Evolutionary conservation across 2,113 vertebrate species (phyloP), one percentile per base, ranked within the genome.

Genomic region (Silurus meridionalis): DNA sequence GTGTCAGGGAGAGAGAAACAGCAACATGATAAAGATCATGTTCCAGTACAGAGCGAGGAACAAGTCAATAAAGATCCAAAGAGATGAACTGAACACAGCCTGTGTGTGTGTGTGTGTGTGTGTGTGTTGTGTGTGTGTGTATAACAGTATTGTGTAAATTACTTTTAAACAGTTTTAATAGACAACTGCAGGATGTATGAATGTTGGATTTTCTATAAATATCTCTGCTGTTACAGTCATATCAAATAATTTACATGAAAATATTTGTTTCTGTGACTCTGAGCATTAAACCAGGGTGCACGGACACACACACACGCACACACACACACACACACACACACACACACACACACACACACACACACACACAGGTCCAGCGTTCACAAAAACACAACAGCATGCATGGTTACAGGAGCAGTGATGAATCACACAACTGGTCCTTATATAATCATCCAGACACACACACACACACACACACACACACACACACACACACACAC

Each of bases 371-470:
- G 58, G 28, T 53, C 7, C 23, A 8, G n/a, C 17, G 25, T 60
- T 25, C 53, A 83, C n/a, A 50, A 55, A 19, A 84, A 84, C 25
- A 60, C 55, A 37, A 23, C 57, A 55, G 58, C 53, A 15, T 60
- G 19, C 63, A 75, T 0, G 8, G 46, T 6, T 77, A 57, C n/a
- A 63, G 72, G 77, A 71, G 23, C 61, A 78, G 53, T 37, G 9
- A 74, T 86, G 85, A 89, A 82, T 87, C 88, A 87, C 7, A 48
- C 8, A 4, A 23, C 15, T 1, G 53, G 50, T n/a, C 48, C 78
- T 89, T 87, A 83, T 87, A 81, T 84, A 87, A 86, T 80, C 84
- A 37, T 37, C 28, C 28, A 66, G 37, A 23, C 61, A 67, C 15
- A 37, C 50, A 66, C 64, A 67, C 64, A 67, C 66, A 37, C 66